A percentile compares a stretch with the other conserved stretches of the same genome.
Evolutionary conservation across 2,888 invertebrate genomes (phyloP).

Genomic region (Platycheirus rosarum): DNA sequence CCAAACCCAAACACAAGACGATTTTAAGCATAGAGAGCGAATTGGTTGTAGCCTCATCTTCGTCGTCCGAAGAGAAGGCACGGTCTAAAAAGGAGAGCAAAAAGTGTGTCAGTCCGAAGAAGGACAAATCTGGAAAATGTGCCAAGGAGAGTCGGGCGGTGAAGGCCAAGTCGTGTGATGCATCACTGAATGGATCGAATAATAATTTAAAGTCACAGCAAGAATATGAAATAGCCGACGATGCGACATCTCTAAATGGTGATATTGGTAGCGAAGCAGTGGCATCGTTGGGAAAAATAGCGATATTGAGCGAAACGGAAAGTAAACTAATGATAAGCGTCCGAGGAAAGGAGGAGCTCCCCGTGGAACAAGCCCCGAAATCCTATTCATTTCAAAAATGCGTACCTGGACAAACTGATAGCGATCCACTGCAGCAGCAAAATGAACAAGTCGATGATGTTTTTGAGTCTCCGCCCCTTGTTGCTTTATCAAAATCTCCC

Average conservation of each 20-base stretch:
- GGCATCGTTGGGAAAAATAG: conserved; percentile 82
- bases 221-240: conserved; percentile 85
- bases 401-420: conserved; percentile 79
- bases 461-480: conserved; percentile 19
- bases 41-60: conserved; percentile 77
- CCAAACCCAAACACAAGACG: conserved; percentile 79
- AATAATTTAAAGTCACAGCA: conserved; percentile 78
- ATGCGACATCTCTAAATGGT: conserved; percentile 83
- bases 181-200: conserved; percentile 75
- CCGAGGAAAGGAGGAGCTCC: conserved; percentile 89
- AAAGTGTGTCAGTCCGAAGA: conserved; percentile 60
- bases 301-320: conserved; percentile 83
- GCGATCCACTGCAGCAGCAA: conserved; percentile 79
- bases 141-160: conserved; percentile 75
- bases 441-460: conserved; percentile 52
- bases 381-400: conserved; percentile 78
- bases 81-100: conserved; percentile 66
- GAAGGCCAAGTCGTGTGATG: conserved; percentile 74
- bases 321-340: conserved; percentile 83
- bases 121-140: conserved; percentile 75
- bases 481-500: background rate
- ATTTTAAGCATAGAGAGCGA: conserved; percentile 82
- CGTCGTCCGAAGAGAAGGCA: conserved; percentile 60
- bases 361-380: conserved; percentile 83
- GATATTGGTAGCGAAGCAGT: conserved; percentile 74